Base-by-base conservation (phyloP, 53 echinoderm and acorn worm genomes). In the Paracentrotus lividus region DNA sequence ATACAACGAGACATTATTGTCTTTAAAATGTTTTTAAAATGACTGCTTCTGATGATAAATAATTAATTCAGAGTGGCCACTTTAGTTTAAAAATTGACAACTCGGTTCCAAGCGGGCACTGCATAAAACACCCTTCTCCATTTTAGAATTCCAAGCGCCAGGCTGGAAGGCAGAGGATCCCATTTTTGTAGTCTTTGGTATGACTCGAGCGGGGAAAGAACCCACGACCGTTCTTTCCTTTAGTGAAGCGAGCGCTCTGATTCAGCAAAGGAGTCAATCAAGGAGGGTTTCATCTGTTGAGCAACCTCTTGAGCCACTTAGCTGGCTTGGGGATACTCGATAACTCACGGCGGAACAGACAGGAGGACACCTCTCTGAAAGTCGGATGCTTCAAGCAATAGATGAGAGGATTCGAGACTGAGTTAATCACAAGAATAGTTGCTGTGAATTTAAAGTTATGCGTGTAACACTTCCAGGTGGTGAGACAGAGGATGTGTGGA, bases 341-440 rank as follows among this genome's bases (percentile, higher is more conserved):
- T 3, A 93, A 27, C 20, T 66, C 43, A 6, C 90, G 43, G 8
- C 90, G 64, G 36, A 93, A 38, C 56, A 95, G 69, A 93, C 85
- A 86, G 12, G 85, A 56, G n/a, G 90, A 88, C 20, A 90, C 90
- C 85, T 95, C 93, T 42, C 88, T 88, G 24, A 95, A 95, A 10
- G 78, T 84, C 12, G 95, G 95, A 32, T 95, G 95, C 43, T 93
- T 93, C 20, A 93, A 72, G 45, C 89, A 93, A 90, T 95, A 95
- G 38, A 95, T 95, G 85, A 95, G 40, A 2, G 95, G 95, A 49
- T 95, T 95, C 12, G 93, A 38, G 55, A 78, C 81, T 21, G 93
- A 93, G 55, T 95, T 95, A 36, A 89, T 60, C 12, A 88, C 77
- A 23, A 95, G 64, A 20, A 95, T 54, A 32, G 81, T 29, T 0